A percentile compares a stretch with the other conserved stretches of the same genome.
These are phyloP conservation scores for Cariama cristata DNA, from an alignment of 2,113 vertebrate genomes.

Conservation along the genomic window DNA sequence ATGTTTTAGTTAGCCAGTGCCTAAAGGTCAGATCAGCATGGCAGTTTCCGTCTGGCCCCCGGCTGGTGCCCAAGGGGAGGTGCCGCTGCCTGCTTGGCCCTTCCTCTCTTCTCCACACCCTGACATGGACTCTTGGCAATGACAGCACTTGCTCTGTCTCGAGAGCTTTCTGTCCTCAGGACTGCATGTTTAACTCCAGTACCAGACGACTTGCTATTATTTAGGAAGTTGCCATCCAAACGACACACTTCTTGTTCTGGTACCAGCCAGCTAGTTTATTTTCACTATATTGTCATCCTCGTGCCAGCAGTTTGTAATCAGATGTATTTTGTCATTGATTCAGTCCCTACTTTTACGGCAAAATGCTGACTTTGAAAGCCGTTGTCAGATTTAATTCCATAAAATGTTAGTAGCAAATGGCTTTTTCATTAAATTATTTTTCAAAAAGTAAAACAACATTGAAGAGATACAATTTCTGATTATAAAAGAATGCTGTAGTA, in stretches of 20 bases:
- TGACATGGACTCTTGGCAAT: neutral
- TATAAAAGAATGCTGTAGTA: neutral
- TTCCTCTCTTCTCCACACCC: neutral
- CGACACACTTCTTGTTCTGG: neutral
- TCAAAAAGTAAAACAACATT: neutral
- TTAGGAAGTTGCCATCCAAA: neutral
- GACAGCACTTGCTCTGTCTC: neutral
- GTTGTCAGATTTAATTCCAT: neutral
- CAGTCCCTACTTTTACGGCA: neutral
- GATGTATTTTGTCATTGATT: neutral
- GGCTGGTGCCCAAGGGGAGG: neutral
- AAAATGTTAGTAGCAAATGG: neutral
- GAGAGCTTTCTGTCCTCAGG: neutral
- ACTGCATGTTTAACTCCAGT: neutral
- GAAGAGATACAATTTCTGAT: neutral
- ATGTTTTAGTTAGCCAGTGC: neutral
- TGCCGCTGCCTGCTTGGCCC: neutral
- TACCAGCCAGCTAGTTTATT: neutral
- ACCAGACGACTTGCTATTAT: neutral
- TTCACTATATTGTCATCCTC: neutral
- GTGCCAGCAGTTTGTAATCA: neutral
- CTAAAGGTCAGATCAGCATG: neutral
- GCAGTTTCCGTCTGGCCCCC: neutral
- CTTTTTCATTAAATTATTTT: neutral
- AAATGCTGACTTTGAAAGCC: constrained; percentile 9